Evolutionary conservation across 2,113 vertebrate genomes (phyloP).

Genomic region (Perognathus longimembris): DNA sequence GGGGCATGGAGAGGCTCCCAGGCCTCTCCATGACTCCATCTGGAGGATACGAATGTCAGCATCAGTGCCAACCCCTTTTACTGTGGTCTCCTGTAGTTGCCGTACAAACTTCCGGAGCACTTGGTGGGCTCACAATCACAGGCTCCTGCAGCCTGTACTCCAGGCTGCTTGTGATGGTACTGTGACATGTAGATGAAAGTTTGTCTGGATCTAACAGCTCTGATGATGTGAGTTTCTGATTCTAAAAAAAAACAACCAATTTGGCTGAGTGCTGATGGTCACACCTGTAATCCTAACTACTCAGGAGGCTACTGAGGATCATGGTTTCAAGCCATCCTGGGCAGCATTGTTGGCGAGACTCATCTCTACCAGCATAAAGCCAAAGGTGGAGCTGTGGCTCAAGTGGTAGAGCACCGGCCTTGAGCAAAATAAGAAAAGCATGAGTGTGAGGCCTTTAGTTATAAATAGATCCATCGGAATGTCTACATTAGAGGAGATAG

Average conservation of each 20-base stretch:
- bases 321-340: no score
- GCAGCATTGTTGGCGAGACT: no score
- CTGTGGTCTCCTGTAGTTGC: background rate
- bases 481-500: background rate
- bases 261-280: background rate
- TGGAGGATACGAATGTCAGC: background rate
- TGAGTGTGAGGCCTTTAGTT: background rate
- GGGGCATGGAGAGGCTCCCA: rapidly evolving
- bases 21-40: background rate
- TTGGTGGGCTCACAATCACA: no score
- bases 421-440: no score
- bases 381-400: no score
- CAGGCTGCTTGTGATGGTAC: background rate
- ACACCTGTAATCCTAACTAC: no score
- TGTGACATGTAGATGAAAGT: background rate
- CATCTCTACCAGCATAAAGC: no score
- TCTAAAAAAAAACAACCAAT: background rate
- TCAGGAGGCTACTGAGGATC: no score
- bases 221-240: background rate
- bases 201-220: background rate
- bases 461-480: background rate
- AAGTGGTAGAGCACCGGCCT: no score
- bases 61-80: no score
- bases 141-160: no score
- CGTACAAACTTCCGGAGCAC: background rate